These are phyloP conservation scores for Cryptocephalus primarius DNA, from an alignment of 2,888 invertebrate genomes.

Conservation along the genomic window DNA sequence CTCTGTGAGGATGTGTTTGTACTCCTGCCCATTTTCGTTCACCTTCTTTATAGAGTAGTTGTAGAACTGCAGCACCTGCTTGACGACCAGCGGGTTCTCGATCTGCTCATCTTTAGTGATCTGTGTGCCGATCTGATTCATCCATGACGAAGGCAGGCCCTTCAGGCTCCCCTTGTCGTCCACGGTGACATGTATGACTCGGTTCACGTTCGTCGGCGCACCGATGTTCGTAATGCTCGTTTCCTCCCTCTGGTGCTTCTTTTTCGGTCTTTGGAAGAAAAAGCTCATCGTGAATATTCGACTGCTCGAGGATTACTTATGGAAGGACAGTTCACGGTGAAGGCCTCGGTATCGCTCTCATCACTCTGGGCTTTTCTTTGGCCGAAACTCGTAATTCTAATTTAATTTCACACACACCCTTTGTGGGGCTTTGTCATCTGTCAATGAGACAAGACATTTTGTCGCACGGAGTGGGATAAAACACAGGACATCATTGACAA, in stretches of 20 bases:
- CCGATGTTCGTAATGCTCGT: conserved; percentile 35
- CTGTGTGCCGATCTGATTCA: conserved; percentile 65
- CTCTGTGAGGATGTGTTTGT: conserved; percentile 74
- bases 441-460: too few species aligned
- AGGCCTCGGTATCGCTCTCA: too few species aligned
- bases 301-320: too few species aligned
- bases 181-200: conserved; percentile 78
- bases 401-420: too few species aligned
- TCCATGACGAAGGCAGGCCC: conserved; percentile 78
- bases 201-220: conserved; percentile 73
- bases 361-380: too few species aligned
- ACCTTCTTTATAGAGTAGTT: conserved; percentile 80
- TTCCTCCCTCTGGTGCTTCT: conserved; percentile 16
- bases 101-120: conserved; percentile 80
- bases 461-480: too few species aligned
- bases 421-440: too few species aligned
- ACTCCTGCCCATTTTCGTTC: conserved; percentile 54
- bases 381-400: too few species aligned
- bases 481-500: too few species aligned
- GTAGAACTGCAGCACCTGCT: conserved; percentile 84
- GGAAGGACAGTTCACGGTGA: too few species aligned
- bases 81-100: conserved; percentile 81
- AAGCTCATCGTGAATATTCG: conserved; percentile 9
- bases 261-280: conserved; percentile 12
- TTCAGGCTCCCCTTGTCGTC: conserved; percentile 76